Evolutionary conservation across 2,888 invertebrate genomes (phyloP), one percentile per base, ranked within the genome.

Genomic region (Acrocyrtus sp.): DNA sequence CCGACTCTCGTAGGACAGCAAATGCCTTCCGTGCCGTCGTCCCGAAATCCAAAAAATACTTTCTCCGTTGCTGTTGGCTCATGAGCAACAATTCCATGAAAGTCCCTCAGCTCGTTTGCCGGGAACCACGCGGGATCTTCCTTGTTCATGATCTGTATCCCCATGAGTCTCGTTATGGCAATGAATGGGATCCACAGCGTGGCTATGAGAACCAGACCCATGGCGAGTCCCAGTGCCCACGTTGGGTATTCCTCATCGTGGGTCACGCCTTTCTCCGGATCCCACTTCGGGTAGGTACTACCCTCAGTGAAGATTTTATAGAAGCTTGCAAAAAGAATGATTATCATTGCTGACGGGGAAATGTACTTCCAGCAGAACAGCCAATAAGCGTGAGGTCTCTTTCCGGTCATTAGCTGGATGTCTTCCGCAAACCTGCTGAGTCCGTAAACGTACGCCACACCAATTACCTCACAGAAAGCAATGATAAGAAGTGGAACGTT

Each of bases 111-210:
- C 82, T 95, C 95, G 29, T 91, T 91, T 0, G 92, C 92, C 0
- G 95, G 95, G 84, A 95, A 96, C 95, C 95, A 95, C 4, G 95
- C 94, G 78, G 94, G 92, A 83, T 94, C 94, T 72, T 93, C 92
- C 82, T 95, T 94, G 58, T 94, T 93, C 76, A 96, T 91, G 61
- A 95, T 88, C 22, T 90, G 89, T 76, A 92, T 87, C 69, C 92
- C 92, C 82, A 92, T 81, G 82, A 82, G 92, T 94, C 93, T 92
- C 85, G 90, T 89, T 78, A 95, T 87, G 24, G 94, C 95, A 60
- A 93, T 88, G 24, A 87, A 87, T 0, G 95, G 95, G 81, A 96
- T 95, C 95, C 95, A 96, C 41, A 95, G 85, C 60, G 94, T 91
- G 0, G 95, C 94, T 5, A 92, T 89, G 61, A 92, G 85, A 48